Evolutionary conservation across 53 echinoderm and acorn worm species (phyloP), one percentile per base, ranked within the genome.

Genomic region (Antedon mediterranea): DNA sequence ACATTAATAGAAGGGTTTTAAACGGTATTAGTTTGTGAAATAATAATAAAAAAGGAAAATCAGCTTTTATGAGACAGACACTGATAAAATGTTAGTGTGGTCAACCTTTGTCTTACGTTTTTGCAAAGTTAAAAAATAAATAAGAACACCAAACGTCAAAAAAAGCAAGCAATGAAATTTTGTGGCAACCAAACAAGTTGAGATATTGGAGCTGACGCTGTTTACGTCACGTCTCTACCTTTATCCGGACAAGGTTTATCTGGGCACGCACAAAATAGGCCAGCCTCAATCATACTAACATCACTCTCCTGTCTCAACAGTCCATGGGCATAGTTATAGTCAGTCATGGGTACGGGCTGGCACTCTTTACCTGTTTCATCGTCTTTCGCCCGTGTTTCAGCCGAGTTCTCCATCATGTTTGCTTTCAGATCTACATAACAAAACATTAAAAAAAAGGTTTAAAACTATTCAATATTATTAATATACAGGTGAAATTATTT

Each of bases 181-280:
- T 2, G 57, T 57, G 57, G 57, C 9, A 26, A 57, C 57, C 23
- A 57, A 26, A 57, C 57, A 57, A 6, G 20, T 11, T 57, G 57
- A 57, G 57, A 2, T 23, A 57, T 26, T 57, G 57, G 57, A 57
- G 2, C 57, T 57, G 57, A 57, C 20, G 7, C 57, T 57, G 5
- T 41, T 41, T 41, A 7, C 13, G 23, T 57, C 20, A 7, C 13
- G 23, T 57, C 20, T 57, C 57, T 57, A 57, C 57, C 57, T 57
- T 57, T 57, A 57, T 57, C 57, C 23, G 57, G 57, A 57, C 57
- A 57, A 18, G 57, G 57, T 57, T 57, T 57, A 57, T 57, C 57
- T 57, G 57, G 57, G 57, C 57, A 57, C 57, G 57, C 57, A 57
- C 57, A 57, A 57, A 57, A 57, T 57, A 57, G 57, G 57, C 57